phyloP scores from a whole-genome alignment of 1,140 invertebrate genomes.

The Drosophila baimaii region DNA sequence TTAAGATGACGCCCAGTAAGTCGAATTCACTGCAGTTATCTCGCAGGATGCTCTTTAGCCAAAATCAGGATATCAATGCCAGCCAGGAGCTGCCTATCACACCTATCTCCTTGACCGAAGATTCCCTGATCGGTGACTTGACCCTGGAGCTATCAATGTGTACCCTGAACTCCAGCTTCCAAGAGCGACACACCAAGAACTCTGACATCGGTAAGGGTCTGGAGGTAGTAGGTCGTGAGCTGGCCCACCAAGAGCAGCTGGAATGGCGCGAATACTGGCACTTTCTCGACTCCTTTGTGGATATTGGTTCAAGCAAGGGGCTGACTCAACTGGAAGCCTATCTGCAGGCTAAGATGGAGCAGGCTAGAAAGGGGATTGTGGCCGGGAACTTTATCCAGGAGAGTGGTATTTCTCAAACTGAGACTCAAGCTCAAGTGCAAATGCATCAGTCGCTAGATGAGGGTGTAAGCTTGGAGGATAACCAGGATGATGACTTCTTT shows the following conservation, averaged over 20 bases:
- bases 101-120: not conserved
- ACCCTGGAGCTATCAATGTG: conserved; percentile 12
- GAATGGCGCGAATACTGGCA: conserved; percentile 96
- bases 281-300: conserved; percentile 91
- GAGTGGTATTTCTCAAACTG: too few species aligned
- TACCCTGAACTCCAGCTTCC: conserved; percentile 60
- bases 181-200: conserved; percentile 86
- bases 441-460: not conserved
- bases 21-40: not conserved
- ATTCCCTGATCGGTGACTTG: not conserved
- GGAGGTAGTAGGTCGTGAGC: conserved; percentile 90
- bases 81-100: not conserved
- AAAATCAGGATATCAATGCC: not conserved
- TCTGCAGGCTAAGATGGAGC: conserved; percentile 85
- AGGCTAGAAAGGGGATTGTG: conserved; percentile 7
- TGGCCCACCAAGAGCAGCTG: conserved; percentile 90
- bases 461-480: not conserved
- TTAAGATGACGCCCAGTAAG: conserved; percentile 42
- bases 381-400: conserved; percentile 17
- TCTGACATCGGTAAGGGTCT: conserved; percentile 93
- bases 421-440: not conserved
- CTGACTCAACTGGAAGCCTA: conserved; percentile 90
- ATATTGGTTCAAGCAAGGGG: conserved; percentile 89
- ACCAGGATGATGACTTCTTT: not conserved
- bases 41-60: conserved; percentile 9